Evolutionary conservation across 2,888 invertebrate genomes (phyloP).

Genomic region (Acrobasis consociella): DNA sequence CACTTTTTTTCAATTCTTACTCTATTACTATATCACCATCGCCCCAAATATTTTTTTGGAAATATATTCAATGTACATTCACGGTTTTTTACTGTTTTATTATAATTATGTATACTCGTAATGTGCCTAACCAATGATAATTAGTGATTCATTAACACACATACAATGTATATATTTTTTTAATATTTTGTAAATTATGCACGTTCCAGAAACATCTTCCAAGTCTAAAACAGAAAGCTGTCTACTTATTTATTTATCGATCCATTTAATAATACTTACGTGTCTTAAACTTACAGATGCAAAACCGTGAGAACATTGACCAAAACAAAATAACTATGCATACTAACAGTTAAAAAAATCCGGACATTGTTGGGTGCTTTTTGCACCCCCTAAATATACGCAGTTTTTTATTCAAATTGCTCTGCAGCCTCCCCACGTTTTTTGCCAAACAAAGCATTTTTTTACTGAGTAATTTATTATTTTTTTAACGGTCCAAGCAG

Average conservation of each 20-base stretch:
- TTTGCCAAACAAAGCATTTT: constrained; percentile 63
- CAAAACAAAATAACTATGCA: constrained; percentile 63
- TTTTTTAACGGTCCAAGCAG: constrained; percentile 72
- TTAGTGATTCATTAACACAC: no score
- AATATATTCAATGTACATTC: no score
- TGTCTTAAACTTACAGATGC: constrained; percentile 32
- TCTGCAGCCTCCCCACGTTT: constrained; percentile 69
- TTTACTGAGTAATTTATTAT: constrained; percentile 58
- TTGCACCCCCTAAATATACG: constrained; percentile 68
- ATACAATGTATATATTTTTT: no score
- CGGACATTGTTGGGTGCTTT: constrained; percentile 55
- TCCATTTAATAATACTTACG: constrained; percentile 18
- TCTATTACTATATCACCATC: no score
- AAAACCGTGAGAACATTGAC: constrained; percentile 71
- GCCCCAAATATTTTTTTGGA: no score
- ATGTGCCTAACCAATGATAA: no score
- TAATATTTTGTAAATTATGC: no score
- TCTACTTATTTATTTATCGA: neutral
- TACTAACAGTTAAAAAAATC: constrained; percentile 70
- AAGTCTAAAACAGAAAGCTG: no score
- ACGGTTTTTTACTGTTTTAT: no score
- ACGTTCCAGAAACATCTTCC: no score
- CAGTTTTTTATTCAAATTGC: constrained; percentile 72
- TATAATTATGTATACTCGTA: no score
- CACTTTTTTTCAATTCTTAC: no score